Evolutionary conservation across 2,888 invertebrate species (phyloP).

Genomic region (Pomacea canaliculata): DNA sequence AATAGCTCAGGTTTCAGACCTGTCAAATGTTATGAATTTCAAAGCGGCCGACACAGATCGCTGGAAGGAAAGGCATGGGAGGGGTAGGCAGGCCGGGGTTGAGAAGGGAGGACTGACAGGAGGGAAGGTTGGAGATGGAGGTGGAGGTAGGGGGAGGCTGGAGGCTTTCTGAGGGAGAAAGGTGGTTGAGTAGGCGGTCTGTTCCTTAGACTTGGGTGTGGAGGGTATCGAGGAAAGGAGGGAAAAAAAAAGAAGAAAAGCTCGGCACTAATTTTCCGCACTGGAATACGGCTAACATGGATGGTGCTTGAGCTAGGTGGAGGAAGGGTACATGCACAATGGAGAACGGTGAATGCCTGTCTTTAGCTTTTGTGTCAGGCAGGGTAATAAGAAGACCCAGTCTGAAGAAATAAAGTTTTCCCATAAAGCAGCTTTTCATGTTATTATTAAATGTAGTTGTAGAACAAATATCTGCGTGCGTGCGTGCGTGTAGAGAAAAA

Average conservation of each 20-base stretch:
- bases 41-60: constrained; percentile 17
- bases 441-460: too few relatives aligned
- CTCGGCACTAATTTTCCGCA: constrained; percentile 10
- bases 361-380: background rate
- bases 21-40: constrained; percentile 30
- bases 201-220: background rate
- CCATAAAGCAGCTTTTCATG: background rate
- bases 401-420: background rate
- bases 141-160: too few relatives aligned
- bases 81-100: background rate
- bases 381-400: background rate
- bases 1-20: constrained; percentile 29
- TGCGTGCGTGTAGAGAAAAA: too few relatives aligned
- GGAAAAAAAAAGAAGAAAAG: background rate
- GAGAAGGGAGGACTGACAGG: background rate
- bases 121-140: too few relatives aligned
- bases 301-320: constrained; percentile 2
- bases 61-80: background rate
- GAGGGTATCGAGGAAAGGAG: background rate
- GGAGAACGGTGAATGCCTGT: constrained; percentile 1
- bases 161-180: too few relatives aligned
- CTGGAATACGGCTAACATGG: background rate
- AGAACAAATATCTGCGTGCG: too few relatives aligned
- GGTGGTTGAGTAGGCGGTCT: too few relatives aligned
- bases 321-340: constrained; percentile 4